Evolutionary conservation across 1,140 invertebrate genomes (phyloP).

Genomic region (Thaumatotibia leucotreta): DNA sequence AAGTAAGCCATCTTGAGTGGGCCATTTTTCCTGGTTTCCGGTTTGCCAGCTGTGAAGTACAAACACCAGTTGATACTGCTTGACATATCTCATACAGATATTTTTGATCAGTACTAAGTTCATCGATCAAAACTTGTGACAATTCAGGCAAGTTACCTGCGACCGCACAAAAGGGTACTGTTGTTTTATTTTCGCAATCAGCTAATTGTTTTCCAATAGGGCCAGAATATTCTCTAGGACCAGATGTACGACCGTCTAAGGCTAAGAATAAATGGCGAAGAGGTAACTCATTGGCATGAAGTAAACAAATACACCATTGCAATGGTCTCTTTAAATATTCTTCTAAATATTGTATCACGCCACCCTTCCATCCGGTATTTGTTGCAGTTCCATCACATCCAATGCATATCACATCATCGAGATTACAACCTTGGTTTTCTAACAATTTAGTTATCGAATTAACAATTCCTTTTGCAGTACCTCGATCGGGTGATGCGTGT

Average conservation of each 20-base stretch:
- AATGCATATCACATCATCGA: background rate
- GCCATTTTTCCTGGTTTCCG: constrained; percentile 23
- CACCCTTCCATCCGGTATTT: constrained; percentile 17
- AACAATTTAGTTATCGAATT: background rate
- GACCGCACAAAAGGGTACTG: constrained; percentile 15
- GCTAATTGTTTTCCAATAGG: constrained; percentile 22
- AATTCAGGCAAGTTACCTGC: constrained; percentile 18
- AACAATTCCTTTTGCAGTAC: background rate
- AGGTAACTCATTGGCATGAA: constrained; percentile 33
- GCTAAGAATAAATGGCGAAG: constrained; percentile 25
- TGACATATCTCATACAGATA: constrained; percentile 26
- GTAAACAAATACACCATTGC: constrained; percentile 27
- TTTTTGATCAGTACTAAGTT: constrained; percentile 26
- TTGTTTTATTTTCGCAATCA: constrained; percentile 19
- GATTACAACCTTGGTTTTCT: background rate
- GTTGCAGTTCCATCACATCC: constrained; percentile 18
- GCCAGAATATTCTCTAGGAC: constrained; percentile 25
- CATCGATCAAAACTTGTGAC: constrained; percentile 13
- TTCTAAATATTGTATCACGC: constrained; percentile 16
- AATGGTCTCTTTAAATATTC: constrained; percentile 21
- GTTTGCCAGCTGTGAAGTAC: constrained; percentile 19
- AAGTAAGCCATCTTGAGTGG: constrained; percentile 32
- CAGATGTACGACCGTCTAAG: constrained; percentile 28
- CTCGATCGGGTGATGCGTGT: background rate
- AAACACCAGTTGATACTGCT: constrained; percentile 15